Conservation (phyloP, 1,140 invertebrate genomes). For the Drosophila subobscura region DNA sequence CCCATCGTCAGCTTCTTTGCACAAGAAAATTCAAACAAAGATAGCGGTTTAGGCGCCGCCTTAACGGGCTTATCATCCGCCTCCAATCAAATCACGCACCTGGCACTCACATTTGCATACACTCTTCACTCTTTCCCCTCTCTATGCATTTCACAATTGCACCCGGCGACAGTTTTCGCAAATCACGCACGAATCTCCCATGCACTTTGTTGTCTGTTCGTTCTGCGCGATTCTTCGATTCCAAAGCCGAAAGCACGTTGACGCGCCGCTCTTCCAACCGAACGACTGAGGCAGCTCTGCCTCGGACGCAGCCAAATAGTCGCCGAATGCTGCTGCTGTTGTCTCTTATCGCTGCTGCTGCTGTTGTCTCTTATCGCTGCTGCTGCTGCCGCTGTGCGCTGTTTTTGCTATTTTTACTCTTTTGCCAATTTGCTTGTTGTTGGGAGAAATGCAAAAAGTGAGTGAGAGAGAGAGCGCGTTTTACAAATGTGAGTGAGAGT, state of each 20-base stretch:
- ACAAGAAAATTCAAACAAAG: constrained; percentile 14
- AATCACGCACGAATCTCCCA: constrained; percentile 46
- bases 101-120: constrained; percentile 46
- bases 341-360: constrained; percentile 30
- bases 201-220: background rate
- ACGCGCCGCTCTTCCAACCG: constrained; percentile 59
- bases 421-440: constrained; percentile 7
- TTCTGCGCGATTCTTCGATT: background rate
- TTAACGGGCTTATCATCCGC: constrained; percentile 25
- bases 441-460: constrained; percentile 36
- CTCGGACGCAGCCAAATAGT: constrained; percentile 56
- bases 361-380: constrained; percentile 33
- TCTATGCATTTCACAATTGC: constrained; percentile 24
- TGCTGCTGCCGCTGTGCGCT: constrained; percentile 9
- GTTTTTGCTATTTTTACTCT: constrained; percentile 20
- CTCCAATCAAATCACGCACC: constrained; percentile 17
- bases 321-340: constrained; percentile 43
- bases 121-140: constrained; percentile 27
- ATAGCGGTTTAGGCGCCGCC: constrained; percentile 32
- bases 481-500: too few relatives aligned
- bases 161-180: constrained; percentile 52
- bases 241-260: constrained; percentile 49
- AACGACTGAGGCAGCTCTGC: constrained; percentile 52
- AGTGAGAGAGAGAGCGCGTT: background rate
- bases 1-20: background rate